Conservation (phyloP, 2,113 vertebrate genomes). For the Rhombomys opimus region DNA sequence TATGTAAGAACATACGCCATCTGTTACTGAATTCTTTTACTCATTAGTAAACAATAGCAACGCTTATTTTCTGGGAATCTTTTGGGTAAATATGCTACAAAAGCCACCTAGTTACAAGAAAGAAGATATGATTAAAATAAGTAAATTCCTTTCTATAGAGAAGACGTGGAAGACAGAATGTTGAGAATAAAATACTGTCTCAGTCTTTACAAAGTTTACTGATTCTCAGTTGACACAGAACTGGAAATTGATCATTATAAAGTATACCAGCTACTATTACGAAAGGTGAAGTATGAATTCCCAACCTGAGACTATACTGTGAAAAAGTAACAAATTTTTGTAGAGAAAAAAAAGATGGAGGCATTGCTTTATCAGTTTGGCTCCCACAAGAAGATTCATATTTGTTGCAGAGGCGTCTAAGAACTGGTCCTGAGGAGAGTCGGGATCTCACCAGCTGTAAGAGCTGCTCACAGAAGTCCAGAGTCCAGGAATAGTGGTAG, state of each 20-base stretch:
- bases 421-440: neutral
- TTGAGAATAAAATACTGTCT: neutral
- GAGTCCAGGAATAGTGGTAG: neutral
- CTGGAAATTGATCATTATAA: neutral
- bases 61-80: neutral
- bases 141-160: neutral
- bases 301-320: neutral
- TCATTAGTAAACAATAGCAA: conserved; percentile 3
- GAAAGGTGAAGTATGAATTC: neutral
- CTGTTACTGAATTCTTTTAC: conserved; percentile 18
- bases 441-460: neutral
- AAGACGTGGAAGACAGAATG: neutral
- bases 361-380: neutral
- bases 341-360: neutral
- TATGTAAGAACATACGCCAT: neutral
- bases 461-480: neutral
- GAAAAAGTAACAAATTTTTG: neutral
- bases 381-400: neutral
- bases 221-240: neutral
- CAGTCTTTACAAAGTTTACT: neutral
- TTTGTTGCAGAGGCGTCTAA: neutral
- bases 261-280: neutral
- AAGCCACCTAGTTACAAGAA: neutral
- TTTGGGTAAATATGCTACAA: neutral
- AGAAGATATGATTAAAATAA: neutral